Evolutionary conservation across 1,140 invertebrate species (phyloP).

Genomic region (Thaumetopoea pityocampa): DNA sequence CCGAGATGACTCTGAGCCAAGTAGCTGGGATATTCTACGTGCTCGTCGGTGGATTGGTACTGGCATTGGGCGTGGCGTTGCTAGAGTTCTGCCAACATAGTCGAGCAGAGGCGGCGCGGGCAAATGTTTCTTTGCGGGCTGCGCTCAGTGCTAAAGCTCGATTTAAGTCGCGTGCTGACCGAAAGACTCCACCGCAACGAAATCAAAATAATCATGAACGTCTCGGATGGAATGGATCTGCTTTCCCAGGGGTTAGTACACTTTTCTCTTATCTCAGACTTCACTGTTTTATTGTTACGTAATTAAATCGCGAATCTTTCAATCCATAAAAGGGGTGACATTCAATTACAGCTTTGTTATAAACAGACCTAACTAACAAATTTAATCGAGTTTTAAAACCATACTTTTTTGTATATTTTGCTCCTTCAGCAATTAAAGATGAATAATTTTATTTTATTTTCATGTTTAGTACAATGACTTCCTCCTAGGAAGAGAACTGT

Average conservation of each 20-base stretch:
- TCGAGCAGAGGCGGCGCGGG: constrained; percentile 85
- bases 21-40: constrained; percentile 99
- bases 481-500: constrained; percentile 56
- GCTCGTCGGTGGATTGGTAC: constrained; percentile 91
- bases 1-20: constrained; percentile 95
- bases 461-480: constrained; percentile 59
- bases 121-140: constrained; percentile 87
- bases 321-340: background rate
- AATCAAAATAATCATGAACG: constrained; percentile 60
- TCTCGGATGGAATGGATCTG: constrained; percentile 64
- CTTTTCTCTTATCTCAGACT: constrained; percentile 3
- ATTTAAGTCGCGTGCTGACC: constrained; percentile 83
- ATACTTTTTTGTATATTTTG: constrained; percentile 3
- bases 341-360: background rate
- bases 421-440: no score
- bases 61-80: constrained; percentile 93
- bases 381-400: background rate
- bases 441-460: constrained; percentile 27
- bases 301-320: background rate
- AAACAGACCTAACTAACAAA: background rate
- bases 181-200: constrained; percentile 84
- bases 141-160: constrained; percentile 92
- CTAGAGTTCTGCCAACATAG: constrained; percentile 95
- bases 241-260: constrained; percentile 59
- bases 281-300: background rate